phyloP scores from a whole-genome alignment of 2,797 vertebrate genomes.

The Scolopax bukidnonensis region DNA sequence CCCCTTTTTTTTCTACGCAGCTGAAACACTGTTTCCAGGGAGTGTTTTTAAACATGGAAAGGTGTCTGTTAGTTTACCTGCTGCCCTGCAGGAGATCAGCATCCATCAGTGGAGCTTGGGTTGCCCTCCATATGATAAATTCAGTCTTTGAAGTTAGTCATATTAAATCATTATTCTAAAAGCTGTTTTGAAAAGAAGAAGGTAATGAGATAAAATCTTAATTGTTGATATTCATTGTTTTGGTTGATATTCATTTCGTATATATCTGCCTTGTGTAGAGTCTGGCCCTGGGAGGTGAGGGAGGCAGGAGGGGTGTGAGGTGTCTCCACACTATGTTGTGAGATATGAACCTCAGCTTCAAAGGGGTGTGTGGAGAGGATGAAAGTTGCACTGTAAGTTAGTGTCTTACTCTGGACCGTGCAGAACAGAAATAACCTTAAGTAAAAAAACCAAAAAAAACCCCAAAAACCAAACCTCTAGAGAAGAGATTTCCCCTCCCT shows the following conservation, averaged over 20 bases:
- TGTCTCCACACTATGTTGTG: not conserved
- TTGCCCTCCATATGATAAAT: not conserved
- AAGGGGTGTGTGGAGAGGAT: not conserved
- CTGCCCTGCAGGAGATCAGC: not conserved
- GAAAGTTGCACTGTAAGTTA: not conserved
- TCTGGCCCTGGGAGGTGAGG: not conserved
- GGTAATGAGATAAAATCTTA: not conserved
- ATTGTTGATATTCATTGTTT: not conserved
- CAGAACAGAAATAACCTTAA: not conserved
- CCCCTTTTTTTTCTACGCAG: not conserved
- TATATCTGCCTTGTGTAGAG: not conserved
- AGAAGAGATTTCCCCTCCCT: not conserved
- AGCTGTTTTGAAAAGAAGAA: not conserved
- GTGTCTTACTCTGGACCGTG: not conserved
- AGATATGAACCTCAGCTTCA: not conserved
- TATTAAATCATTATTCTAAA: not conserved
- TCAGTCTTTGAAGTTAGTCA: not conserved
- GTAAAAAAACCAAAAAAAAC: not conserved
- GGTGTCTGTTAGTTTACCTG: not conserved
- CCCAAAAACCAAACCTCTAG: no score
- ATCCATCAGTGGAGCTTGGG: fast-evolving
- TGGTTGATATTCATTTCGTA: not conserved
- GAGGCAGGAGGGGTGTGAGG: not conserved
- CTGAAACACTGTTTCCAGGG: not conserved
- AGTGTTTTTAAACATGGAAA: not conserved